These are phyloP conservation scores for Loxodonta africana DNA, from an alignment of 2,113 vertebrate species.

Conservation along the genomic window DNA sequence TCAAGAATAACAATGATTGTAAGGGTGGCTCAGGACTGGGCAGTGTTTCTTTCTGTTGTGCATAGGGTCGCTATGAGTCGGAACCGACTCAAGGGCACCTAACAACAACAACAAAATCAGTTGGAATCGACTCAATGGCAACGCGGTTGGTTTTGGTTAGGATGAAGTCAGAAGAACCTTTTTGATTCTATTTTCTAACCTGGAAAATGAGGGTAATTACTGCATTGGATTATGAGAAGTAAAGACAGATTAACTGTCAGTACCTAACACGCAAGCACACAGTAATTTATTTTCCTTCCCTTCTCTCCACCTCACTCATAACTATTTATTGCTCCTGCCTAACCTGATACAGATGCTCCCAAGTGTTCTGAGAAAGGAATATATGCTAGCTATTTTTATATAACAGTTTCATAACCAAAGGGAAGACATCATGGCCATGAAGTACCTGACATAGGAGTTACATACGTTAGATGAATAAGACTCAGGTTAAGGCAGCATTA, in stretches of 20 bases:
- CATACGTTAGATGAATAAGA: background rate
- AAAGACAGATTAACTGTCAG: background rate
- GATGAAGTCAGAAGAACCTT: background rate
- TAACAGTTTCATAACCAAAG: background rate
- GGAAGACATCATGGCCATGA: background rate
- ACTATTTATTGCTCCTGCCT: background rate
- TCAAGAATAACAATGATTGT: no score
- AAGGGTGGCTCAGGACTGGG: no score
- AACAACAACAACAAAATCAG: no score
- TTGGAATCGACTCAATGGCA: no score
- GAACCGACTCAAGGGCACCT: no score
- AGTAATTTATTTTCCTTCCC: background rate
- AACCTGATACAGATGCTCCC: background rate
- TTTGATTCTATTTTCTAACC: conserved; percentile 8
- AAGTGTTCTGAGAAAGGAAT: background rate
- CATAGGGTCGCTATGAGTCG: no score
- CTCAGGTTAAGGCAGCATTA: background rate
- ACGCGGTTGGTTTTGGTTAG: no score
- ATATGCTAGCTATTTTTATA: background rate
- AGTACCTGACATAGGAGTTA: background rate
- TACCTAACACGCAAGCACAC: background rate
- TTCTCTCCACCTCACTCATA: background rate
- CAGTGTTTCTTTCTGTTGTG: no score
- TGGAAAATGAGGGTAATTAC: background rate
- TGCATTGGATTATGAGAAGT: background rate